Percentiles rank a stretch among this genome's conserved stretches.
phyloP scores from a whole-genome alignment of 2,888 invertebrate species.

The Polydrusus cervinus region DNA sequence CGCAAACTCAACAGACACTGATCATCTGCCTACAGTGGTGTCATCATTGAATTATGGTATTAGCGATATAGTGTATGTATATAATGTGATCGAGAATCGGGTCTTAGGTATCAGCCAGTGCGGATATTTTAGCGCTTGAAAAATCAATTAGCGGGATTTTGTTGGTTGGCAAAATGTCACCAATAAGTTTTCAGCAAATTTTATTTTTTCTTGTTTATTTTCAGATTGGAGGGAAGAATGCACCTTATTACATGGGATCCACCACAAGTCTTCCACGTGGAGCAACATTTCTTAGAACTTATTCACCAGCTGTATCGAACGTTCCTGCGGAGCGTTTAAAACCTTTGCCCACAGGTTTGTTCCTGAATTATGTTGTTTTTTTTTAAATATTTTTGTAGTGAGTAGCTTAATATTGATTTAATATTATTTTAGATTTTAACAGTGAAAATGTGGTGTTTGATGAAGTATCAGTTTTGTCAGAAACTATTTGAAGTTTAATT shows the following conservation, averaged over 20 bases:
- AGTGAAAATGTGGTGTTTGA: conserved; percentile 20
- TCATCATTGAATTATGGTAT: no score
- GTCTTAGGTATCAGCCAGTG: no score
- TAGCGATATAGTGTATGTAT: no score
- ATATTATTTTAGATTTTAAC: neutral
- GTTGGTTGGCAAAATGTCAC: no score
- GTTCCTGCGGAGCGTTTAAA: conserved; percentile 77
- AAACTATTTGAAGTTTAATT: conserved; percentile 16
- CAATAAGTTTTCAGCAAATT: neutral
- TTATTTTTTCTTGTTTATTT: neutral
- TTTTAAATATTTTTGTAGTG: neutral
- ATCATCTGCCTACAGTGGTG: no score
- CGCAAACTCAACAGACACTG: no score
- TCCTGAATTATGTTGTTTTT: neutral
- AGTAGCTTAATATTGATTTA: conserved; percentile 5
- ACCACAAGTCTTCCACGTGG: conserved; percentile 80
- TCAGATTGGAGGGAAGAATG: conserved; percentile 72
- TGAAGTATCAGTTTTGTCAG: neutral
- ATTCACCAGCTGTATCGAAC: conserved; percentile 78
- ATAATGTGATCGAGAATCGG: no score
- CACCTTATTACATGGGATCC: conserved; percentile 83
- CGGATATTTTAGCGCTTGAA: no score
- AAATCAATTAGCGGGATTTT: no score
- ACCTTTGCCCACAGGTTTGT: conserved; percentile 71
- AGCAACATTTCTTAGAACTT: conserved; percentile 79